Evolutionary conservation across 2,113 vertebrate genomes (phyloP), one percentile per base, ranked within the genome.

Genomic region (Tyto alba): DNA sequence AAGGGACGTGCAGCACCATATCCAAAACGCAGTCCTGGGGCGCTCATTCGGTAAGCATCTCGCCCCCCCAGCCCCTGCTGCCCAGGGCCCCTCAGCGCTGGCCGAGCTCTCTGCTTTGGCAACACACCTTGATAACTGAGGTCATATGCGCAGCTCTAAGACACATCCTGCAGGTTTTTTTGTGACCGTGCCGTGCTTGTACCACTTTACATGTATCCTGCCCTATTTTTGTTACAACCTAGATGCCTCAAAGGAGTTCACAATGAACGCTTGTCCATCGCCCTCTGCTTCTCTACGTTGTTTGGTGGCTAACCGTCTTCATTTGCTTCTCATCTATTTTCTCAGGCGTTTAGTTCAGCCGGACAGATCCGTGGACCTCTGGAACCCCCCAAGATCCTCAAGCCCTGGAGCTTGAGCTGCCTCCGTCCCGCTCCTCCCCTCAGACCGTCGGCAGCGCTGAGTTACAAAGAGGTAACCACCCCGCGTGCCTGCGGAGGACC

Each of bases 351-450:
- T 96, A 98, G 98, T 85, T 95, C 98, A 14, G 69, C 98, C 3
- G 95, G 97, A 87, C 97, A 98, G 85, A 97, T 96, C 59, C 99
- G 99, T 26, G 99, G 99, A 30, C 98, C 99, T 63, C 98, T 99
- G 97, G 99, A 99, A 85, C 99, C 99, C 34, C 99, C 99, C 52
- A 99, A 99, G 96, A 98, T 98, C 95, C 98, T 98, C 96, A 99
- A 99, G 95, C 99, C 99, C 8, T 99, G 99, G 99, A 99, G 99
- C 82, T 97, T 99, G 95, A 99, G 99, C 98, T 99, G 99, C 95
- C 98, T 99, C 63, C 98, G 99, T 74, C 99, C 99, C 0, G 99
- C 99, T 22, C 99, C 99, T 50, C 99, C 99, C 3, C 99, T 99
- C 95, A 99, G 99, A 91, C 99, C 99, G 3, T 99, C 99, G 0